phyloP scores from a whole-genome alignment of 2,113 vertebrate species.

The Austrofundulus limnaeus region DNA sequence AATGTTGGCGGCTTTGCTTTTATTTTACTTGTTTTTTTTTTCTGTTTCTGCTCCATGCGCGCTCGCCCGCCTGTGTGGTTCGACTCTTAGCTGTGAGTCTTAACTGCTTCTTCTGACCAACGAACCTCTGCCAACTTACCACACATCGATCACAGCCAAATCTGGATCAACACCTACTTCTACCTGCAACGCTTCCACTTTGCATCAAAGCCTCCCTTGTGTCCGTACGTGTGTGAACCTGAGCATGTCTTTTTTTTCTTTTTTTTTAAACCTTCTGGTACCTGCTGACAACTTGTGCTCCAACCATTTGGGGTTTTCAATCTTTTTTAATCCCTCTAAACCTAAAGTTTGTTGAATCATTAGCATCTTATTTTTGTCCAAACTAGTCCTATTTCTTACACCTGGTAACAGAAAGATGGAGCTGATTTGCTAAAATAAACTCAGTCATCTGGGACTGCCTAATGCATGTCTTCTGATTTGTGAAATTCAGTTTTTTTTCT shows the following conservation, averaged over 20 bases:
- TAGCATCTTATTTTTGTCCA: slow-evolving; percentile 7
- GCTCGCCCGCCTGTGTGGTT: slow-evolving; percentile 37
- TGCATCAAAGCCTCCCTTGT: slow-evolving; percentile 24
- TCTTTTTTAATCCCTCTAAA: slow-evolving; percentile 1
- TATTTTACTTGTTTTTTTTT: slow-evolving; percentile 47
- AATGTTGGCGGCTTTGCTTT: slow-evolving; percentile 64
- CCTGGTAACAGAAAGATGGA: neutral
- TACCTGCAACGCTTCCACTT: slow-evolving; percentile 24
- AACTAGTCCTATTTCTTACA: neutral
- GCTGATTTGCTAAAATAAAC: neutral
- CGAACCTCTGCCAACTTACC: neutral
- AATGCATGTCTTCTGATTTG: slow-evolving; percentile 15
- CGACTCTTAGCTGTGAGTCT: slow-evolving; percentile 34
- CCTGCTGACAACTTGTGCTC: slow-evolving; percentile 34
- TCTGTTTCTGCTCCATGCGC: slow-evolving; percentile 46
- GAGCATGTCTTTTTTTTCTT: slow-evolving; percentile 3
- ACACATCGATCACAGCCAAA: slow-evolving; percentile 39
- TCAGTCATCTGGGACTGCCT: slow-evolving; percentile 11
- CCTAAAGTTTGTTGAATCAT: slow-evolving; percentile 14
- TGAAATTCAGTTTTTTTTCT: slow-evolving; percentile 17
- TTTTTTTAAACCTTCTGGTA: slow-evolving; percentile 35
- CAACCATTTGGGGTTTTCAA: slow-evolving; percentile 16
- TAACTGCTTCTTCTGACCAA: slow-evolving; percentile 26
- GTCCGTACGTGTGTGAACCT: slow-evolving; percentile 25
- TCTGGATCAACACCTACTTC: slow-evolving; percentile 15